Base-by-base conservation (phyloP, 1,140 invertebrate species). In the Bathynomus jamesi region DNA sequence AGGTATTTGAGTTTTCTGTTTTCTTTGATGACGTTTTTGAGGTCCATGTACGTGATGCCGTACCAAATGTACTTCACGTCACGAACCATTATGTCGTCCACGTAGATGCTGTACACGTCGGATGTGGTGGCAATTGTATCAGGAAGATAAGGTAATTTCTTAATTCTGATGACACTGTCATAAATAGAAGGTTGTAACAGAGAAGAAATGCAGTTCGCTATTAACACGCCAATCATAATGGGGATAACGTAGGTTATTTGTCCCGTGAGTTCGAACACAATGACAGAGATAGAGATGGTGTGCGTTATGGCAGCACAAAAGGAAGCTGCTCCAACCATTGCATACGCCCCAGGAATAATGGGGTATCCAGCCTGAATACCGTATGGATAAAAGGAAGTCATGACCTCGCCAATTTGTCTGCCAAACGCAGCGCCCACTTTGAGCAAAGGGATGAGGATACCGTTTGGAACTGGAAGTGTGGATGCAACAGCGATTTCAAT, bases 221-320 rank as follows among this genome's bases (percentile, higher is more conserved):
- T 21, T 13, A 13, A 11, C 21, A 21, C 46, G 21, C 21, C 72
- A 28, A 76, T 70, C 74, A 99, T 96, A 65, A 98, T 92, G 0
- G 96, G 96, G 40, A 99, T 88, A 28, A 99, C 90, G 79, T 99
- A 95, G 10, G 93, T 95, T 76, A 99, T 95, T 84, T 98, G 94
- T 64, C 95, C 95, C 1, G 96, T 99, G 89, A 99, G 93, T 84
- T 99, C 97, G 82, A 98, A 97, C 46, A 98, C 92, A 77, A 99
- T 99, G 61, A 99, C 95, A 73, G 94, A 94, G 24, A 96, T 96
- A 3, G 95, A 98, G 32, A 99, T 95, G 0, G 96, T 97, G 81
- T 98, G 93, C 0, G 97, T 99, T 1, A 98, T 94, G 46, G 94
- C 93, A 21, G 94, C 96, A 4, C 94, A 93, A 80, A 99, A 92